Percentiles rank a stretch among this genome's conserved stretches.
Conservation (phyloP, 2,113 vertebrate genomes). For the Gopherus flavomarginatus region DNA sequence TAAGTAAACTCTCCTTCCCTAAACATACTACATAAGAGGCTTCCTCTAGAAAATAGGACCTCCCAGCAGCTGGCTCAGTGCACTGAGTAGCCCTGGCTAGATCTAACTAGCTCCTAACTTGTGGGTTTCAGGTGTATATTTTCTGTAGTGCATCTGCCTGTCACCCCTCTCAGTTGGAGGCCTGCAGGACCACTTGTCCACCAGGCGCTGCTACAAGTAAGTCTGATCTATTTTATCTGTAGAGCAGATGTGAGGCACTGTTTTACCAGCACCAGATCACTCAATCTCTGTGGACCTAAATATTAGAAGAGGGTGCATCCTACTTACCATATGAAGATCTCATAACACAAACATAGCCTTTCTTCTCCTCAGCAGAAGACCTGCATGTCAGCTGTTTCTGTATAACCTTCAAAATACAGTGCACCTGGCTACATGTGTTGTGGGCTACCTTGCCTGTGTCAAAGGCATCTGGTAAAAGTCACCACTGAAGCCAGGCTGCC, state of each 20-base stretch:
- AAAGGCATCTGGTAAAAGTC: neutral
- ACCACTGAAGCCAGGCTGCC: too few relatives aligned
- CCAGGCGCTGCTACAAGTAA: conserved; percentile 41
- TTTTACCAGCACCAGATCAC: neutral
- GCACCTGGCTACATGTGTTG: neutral
- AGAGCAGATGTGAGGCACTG: neutral
- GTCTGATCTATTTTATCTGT: neutral
- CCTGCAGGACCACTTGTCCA: conserved; percentile 51
- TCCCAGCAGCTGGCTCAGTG: neutral
- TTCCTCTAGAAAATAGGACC: neutral
- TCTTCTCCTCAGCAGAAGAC: neutral
- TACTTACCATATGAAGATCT: neutral
- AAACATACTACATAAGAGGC: neutral
- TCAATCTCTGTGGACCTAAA: neutral
- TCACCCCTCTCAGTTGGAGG: neutral
- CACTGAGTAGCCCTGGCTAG: neutral
- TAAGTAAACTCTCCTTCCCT: neutral
- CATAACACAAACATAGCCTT: neutral
- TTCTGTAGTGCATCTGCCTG: conserved; percentile 72
- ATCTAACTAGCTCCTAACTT: rapidly evolving
- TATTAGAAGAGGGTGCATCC: neutral
- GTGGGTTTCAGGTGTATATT: conserved; percentile 64
- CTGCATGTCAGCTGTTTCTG: neutral
- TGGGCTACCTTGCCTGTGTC: neutral
- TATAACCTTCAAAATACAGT: neutral